phyloP scores from a whole-genome alignment of 92 coral and sea anemone genomes.

The Siderastrea siderea region DNA sequence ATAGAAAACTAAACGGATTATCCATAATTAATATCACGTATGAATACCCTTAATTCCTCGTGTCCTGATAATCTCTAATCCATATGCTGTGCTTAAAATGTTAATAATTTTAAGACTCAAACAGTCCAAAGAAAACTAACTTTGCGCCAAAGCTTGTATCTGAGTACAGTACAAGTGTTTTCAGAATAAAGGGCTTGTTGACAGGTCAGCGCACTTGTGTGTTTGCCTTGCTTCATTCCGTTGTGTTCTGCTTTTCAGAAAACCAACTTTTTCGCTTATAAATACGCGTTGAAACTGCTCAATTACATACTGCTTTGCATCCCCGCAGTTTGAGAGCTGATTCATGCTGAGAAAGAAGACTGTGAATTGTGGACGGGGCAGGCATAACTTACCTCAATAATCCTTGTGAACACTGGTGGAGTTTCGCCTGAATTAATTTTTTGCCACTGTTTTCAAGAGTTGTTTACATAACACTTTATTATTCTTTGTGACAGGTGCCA shows the following conservation, averaged over 20 bases:
- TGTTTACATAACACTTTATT: slow-evolving; percentile 28
- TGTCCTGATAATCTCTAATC: no score
- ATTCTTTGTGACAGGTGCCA: slow-evolving; percentile 16
- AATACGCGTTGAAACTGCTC: background rate
- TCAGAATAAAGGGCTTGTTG: no score
- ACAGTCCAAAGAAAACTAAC: no score
- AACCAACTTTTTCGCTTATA: background rate
- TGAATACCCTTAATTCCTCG: no score
- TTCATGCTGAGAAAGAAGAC: background rate
- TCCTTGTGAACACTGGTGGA: background rate
- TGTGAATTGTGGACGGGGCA: background rate
- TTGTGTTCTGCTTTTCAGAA: background rate
- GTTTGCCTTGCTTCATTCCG: no score
- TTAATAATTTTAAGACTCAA: no score
- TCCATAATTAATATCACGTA: background rate
- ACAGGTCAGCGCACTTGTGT: no score
- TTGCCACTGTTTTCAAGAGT: slow-evolving; percentile 1
- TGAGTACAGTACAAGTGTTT: no score
- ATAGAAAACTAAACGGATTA: background rate
- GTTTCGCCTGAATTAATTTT: slow-evolving; percentile 6
- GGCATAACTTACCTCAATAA: background rate
- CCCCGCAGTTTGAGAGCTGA: background rate
- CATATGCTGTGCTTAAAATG: no score
- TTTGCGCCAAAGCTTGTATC: no score
- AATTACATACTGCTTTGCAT: background rate